Conservation (phyloP, 1,140 invertebrate species). For the Apis laboriosa region DNA sequence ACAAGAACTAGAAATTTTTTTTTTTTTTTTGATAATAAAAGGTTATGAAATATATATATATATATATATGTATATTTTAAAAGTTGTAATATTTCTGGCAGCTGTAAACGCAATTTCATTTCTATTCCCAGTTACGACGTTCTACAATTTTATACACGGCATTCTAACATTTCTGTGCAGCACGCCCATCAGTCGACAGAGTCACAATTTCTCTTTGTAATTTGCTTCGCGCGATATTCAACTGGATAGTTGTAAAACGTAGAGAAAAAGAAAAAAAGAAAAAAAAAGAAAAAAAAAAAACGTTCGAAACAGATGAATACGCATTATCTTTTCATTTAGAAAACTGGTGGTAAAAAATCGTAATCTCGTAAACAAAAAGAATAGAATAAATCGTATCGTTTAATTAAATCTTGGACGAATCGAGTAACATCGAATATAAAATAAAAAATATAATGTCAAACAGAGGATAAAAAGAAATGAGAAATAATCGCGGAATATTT, state of each 20-base stretch:
- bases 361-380: not conserved
- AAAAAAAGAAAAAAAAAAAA: not conserved
- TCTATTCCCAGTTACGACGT: not conserved
- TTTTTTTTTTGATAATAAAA: not conserved
- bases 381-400: not conserved
- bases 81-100: not conserved
- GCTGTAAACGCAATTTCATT: not conserved
- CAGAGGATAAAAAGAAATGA: too few relatives aligned
- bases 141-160: not conserved
- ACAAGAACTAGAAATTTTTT: not conserved
- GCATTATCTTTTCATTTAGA: slow-evolving; percentile 2
- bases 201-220: not conserved
- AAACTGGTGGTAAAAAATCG: not conserved
- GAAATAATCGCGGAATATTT: not conserved
- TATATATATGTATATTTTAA: not conserved
- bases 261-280: not conserved
- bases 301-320: not conserved
- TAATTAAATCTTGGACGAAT: not conserved
- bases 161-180: not conserved
- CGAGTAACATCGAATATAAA: too few relatives aligned
- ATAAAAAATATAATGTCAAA: too few relatives aligned
- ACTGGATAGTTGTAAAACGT: not conserved
- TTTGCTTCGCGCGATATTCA: slow-evolving; percentile 2
- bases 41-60: not conserved
- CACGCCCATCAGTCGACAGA: not conserved